These are phyloP conservation scores for Cirrhinus mrigala DNA, from an alignment of 2,797 vertebrate genomes.

Conservation along the genomic window DNA sequence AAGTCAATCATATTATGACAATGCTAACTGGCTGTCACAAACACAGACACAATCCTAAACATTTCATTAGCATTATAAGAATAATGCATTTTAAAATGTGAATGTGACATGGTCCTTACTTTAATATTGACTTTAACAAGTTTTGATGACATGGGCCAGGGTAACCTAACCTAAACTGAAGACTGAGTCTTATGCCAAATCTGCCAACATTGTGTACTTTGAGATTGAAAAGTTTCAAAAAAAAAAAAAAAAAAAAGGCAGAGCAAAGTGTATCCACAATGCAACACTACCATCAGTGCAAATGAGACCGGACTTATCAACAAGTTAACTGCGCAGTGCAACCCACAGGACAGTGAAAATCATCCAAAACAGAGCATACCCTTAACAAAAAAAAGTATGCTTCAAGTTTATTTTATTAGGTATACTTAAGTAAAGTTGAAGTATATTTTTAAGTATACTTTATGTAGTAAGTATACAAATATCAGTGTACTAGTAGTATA, in stretches of 20 bases:
- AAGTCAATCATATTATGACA: not conserved
- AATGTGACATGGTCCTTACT: not conserved
- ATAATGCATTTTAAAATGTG: not conserved
- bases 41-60: not conserved
- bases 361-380: not conserved
- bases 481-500: no score
- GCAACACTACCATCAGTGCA: not conserved
- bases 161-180: conserved; percentile 24
- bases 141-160: not conserved
- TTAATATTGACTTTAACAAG: not conserved
- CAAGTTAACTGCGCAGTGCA: not conserved
- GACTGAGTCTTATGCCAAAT: not conserved
- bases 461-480: no score
- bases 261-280: not conserved
- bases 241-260: not conserved
- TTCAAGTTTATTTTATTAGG: no score
- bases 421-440: no score
- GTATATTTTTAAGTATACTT: no score
- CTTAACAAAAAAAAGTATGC: no score
- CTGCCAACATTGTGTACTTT: not conserved
- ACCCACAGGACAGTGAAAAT: not conserved
- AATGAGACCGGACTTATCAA: not conserved
- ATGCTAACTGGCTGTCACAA: not conserved
- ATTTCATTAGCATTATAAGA: not conserved
- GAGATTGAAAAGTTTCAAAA: not conserved